A percentile compares a stretch with the other conserved stretches of the same genome.
Conservation (phyloP, 2,888 invertebrate genomes). For the Drosophila melanocephala region DNA sequence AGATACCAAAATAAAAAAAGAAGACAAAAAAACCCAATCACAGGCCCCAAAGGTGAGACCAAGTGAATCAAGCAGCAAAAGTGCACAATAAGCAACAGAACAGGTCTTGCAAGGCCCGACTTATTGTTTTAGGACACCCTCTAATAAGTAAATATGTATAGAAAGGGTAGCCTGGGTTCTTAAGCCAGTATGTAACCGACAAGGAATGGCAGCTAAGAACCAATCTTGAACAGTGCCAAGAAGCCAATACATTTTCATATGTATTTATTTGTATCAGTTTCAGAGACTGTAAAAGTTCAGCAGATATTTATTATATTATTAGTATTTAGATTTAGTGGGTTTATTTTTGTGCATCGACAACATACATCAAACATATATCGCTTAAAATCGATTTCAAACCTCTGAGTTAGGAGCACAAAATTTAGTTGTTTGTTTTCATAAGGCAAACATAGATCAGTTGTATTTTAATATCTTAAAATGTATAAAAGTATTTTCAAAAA, state of each 20-base stretch:
- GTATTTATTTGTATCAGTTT: not conserved
- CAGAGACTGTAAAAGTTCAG: not conserved
- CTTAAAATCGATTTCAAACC: too few relatives aligned
- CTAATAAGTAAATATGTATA: not conserved
- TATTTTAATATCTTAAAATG: too few relatives aligned
- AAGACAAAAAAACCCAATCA: slow-evolving; percentile 30
- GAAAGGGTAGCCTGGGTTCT: not conserved
- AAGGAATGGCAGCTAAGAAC: not conserved
- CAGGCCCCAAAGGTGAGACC: slow-evolving; percentile 27
- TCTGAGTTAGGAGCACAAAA: too few relatives aligned
- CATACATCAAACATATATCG: too few relatives aligned
- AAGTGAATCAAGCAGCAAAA: slow-evolving; percentile 72
- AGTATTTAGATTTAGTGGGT: not conserved
- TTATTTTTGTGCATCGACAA: not conserved
- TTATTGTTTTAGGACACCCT: slow-evolving; percentile 29
- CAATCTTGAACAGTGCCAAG: not conserved
- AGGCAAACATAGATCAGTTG: too few relatives aligned
- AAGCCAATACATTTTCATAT: not conserved
- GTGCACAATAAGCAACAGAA: slow-evolving; percentile 66
- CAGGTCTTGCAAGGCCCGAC: slow-evolving; percentile 49
- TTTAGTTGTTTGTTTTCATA: too few relatives aligned
- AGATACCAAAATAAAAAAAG: slow-evolving; percentile 22
- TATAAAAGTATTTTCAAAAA: too few relatives aligned
- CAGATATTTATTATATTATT: not conserved
- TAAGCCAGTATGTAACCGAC: not conserved